Evolutionary conservation across 2,797 vertebrate genomes (phyloP), one percentile per base, ranked within the genome.

Genomic region (Chrysocyon brachyurus): DNA sequence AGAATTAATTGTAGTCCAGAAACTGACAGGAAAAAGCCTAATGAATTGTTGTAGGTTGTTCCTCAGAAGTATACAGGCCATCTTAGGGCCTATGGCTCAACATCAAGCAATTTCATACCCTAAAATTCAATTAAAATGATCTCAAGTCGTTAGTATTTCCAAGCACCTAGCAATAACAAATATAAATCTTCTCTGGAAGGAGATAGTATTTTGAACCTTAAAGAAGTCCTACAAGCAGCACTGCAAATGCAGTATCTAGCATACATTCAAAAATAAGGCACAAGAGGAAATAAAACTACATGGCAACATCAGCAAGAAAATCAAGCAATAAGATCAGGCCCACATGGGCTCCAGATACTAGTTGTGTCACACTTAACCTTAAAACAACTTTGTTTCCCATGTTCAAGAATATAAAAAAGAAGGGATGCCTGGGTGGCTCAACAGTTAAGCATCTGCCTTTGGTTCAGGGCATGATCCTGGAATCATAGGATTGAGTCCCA

Each of bases 251-350:
- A 84, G 73, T 88, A 92, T 77, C 87, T 52, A 92, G 49, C 49
- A 73, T 5, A 83, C 6, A 87, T 66, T 91, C 22, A 91, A 87
- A 96, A 95, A 90, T 93, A 87, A 84, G 72, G 19, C 66, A 81
- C 57, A 61, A 14, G 70, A 97, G 68, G 59, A 93, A 87, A 94
- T 70, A 86, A 87, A 33, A 90, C 24, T 31, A 59, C 28, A 91
- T 59, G 56, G 63, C 63, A 87, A 90, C 61, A 86, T 12, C 40
- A 83, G 10, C 5, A 90, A 93, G 68, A 90, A 90, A 46, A 88
- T 22, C 40, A 83, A 92, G 88, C 78, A 93, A 89, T 96, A 93
- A 92, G 88, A 97, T 87, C 86, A 93, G 33, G 73, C 59, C 82
- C 40, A 77, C 6, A 52, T 36, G 33, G 26, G 57, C 57, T 85